Base-by-base conservation (phyloP, 1,140 invertebrate genomes). In the Agrilus planipennis region DNA sequence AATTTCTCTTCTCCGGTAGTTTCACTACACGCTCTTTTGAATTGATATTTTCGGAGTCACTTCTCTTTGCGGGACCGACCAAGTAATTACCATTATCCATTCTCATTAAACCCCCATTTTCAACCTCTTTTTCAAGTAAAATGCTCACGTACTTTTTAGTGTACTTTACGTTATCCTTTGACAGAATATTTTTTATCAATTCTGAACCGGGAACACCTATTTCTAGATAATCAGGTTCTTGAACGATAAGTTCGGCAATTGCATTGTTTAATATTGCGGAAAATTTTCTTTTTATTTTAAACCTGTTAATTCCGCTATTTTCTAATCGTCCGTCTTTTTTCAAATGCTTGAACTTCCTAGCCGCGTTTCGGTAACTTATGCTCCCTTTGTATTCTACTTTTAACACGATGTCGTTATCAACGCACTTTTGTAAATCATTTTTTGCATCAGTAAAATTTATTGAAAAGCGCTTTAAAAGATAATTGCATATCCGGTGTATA, bases 371-470 rank as follows among this genome's bases (percentile, higher is more conserved):
- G 52, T 88, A 89, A 61, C 81, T 85, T 31, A 77, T 81, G 62
- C 75, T 83, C 46, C 84, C 83, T 64, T 89, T 89, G 62, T 88
- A 89, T 52, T 87, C 82, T 4, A 89, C 85, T 70, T 84, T 84
- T 39, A 84, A 75, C 10, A 89, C 79, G 45, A 77, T 75, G 57
- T 80, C 79, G 28, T 73, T 72, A 51, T 84, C 80, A 2, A 88
- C 76, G 47, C 86, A 71, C 57, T 72, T 70, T 57, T 84, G 77
- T 1, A 89, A 62, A 61, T 84, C 79, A 18, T 72, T 69, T 53
- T 79, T 79, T 7, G 82, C 83, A 37, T 84, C 81, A 32, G 70
- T 67, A 5, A 73, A 72, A 52, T 73, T 69, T n/a, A 85, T 71
- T 47, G 79, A 75, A 55, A 78, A 80, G 55, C 77, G 76, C 44